Evolutionary conservation across 2,888 invertebrate genomes (phyloP), one percentile per base, ranked within the genome.

Genomic region (Parthenolecanium corni): DNA sequence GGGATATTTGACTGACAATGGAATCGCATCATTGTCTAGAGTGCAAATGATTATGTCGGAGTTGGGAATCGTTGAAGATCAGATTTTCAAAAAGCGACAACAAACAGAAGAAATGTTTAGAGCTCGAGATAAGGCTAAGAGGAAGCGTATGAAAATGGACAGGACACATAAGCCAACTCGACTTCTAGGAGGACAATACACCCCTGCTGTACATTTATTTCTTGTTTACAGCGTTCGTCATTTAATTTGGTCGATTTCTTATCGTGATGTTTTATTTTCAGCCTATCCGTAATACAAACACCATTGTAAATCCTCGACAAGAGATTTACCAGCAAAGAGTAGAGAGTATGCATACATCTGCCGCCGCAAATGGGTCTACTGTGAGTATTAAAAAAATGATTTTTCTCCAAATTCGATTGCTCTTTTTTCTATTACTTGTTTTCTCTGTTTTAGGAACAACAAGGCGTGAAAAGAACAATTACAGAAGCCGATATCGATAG

Each of bases 11-110:
- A 97, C 98, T 0, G 84, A 95, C 71, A 92, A 89, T 42, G 98
- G 98, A 0, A 85, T 91, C 69, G 95, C 97, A 12, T 86, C 92
- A 73, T 79, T 97, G 65, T 86, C 89, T 69, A 80, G 96, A 47
- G 96, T 97, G 6, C 96, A 98, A 75, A 77, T 95, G 68, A 96
- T 98, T 62, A 84, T 98, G 85, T 82, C 83, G 25, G 92, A 96
- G 72, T 78, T 99, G 52, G 98, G 97, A 0, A 83, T 85, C 72
- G 85, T 85, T 31, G 98, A 98, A 74, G 97, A 99, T 77, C 89
- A 93, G 76, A 98, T 99, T 72, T 99, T 98, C 75, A 89, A 89
- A 73, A 84, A 85, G 54, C 77, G 98, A 21, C 92, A 96, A 74
- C 81, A 86, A 71, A 86, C 84, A 69, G 95, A 96, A 72, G 72